Base-by-base conservation (phyloP, 2,888 invertebrate genomes). In the Cerastis leucographa region DNA sequence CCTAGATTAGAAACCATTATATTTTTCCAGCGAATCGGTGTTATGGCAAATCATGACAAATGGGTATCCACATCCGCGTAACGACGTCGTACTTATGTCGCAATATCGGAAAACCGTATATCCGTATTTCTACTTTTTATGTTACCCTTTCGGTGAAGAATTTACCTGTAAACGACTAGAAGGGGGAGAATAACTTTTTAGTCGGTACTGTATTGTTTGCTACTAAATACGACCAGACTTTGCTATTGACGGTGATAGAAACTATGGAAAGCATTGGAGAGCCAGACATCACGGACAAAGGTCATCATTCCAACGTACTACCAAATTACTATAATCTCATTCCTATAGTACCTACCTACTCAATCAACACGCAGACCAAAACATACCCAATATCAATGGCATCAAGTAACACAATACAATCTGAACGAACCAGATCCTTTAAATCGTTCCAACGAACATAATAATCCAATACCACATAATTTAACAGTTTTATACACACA, bases 41-140 rank as follows among this genome's bases (percentile, higher is more conserved):
- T 81, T 86, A 84, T 84, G 80, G 88, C 86, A 87, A 87, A 88
- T 88, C 88, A 86, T 87, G 87, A 87, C 76, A 86, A 88, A 87
- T 88, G 82, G 86, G 71, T 64, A 78, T 80, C 87, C 81, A 87
- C 84, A 87, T 77, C 74, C 81, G 66, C 65, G 71, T 80, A 78
- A 81, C 86, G 86, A 81, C 84, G 69, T 79, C 59, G 80, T 86
- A 87, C 87, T 81, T 87, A 81, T 85, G 82, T 84, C 74, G 76
- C 80, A 78, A 84, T 87, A 84, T 85, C 78, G 86, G 78, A 81
- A 78, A 86, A 77, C 86, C 81, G 78, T 78, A 74, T 84, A 70
- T 72, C 75, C 54, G 84, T 72, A 76, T 74, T 83, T 76, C 76
- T 71, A 76, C 62, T 81, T 86, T 86, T 84, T 86, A 81, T 78